Evolutionary conservation across 2,797 vertebrate genomes (phyloP).

Genomic region (Arctocebus calabarensis): DNA sequence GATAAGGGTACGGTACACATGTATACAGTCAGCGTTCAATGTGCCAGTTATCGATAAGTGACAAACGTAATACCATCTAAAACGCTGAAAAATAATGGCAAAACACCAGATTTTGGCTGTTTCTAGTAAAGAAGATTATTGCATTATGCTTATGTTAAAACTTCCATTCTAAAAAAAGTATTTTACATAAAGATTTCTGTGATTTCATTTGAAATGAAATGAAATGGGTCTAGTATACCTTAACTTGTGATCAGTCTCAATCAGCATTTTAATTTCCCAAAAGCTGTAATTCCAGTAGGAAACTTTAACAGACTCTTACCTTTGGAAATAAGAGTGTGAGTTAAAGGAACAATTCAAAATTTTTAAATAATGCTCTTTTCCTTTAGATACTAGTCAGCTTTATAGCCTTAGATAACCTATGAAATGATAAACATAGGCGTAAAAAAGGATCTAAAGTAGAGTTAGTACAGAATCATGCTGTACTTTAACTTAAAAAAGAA

Average conservation of each 20-base stretch:
- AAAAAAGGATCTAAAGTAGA: background rate
- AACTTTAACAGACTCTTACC: background rate
- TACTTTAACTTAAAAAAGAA: conserved; percentile 1
- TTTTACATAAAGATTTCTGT: background rate
- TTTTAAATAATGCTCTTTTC: background rate
- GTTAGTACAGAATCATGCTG: background rate
- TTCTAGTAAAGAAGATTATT: background rate
- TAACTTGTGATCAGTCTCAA: background rate
- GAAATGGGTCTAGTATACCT: background rate
- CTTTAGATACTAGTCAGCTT: background rate
- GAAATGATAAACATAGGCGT: background rate
- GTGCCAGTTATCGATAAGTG: background rate
- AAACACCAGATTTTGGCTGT: background rate
- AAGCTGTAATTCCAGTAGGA: conserved; percentile 10
- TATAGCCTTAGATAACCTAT: conserved; percentile 2
- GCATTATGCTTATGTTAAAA: background rate
- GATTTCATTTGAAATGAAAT: background rate
- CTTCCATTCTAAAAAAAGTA: background rate
- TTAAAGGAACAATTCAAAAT: background rate
- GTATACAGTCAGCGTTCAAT: background rate
- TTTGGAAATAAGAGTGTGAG: background rate
- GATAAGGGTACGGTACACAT: background rate
- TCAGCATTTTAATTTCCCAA: background rate
- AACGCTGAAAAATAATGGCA: background rate
- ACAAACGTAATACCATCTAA: background rate